These are phyloP conservation scores for Enteromius radiatus DNA, from an alignment of 2,797 vertebrate species.

Conservation along the genomic window DNA sequence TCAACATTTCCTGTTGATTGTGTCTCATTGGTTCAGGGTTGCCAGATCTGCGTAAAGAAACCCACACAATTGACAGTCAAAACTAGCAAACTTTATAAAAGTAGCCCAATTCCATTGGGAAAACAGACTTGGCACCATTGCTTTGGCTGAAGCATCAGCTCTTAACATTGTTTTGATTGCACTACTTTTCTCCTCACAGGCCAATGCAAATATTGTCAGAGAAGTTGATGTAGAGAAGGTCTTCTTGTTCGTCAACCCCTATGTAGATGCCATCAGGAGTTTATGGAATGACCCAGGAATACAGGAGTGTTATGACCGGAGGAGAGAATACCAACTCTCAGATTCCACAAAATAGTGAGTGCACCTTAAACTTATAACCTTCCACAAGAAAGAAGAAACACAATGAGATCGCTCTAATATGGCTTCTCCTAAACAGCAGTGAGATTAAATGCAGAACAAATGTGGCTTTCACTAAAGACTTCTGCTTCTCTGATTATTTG, in stretches of 20 bases:
- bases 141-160: neutral
- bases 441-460: neutral
- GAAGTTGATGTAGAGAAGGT: constrained; percentile 90
- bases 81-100: neutral
- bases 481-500: neutral
- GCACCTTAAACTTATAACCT: constrained; percentile 14
- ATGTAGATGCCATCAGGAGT: constrained; percentile 91
- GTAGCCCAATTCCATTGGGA: neutral
- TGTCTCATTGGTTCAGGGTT: neutral
- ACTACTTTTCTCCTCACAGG: constrained; percentile 71
- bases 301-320: constrained; percentile 91
- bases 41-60: neutral
- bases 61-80: neutral
- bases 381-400: neutral
- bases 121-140: neutral
- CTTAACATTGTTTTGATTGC: neutral
- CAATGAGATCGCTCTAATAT: neutral
- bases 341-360: constrained; percentile 99
- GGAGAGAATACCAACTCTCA: constrained; percentile 95
- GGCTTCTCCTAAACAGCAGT: neutral
- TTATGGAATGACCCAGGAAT: constrained; percentile 95
- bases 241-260: constrained; percentile 81
- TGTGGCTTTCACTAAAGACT: neutral
- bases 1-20: neutral
- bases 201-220: constrained; percentile 83